phyloP scores from a whole-genome alignment of 2,797 vertebrate species.

The Eospalax fontanierii region DNA sequence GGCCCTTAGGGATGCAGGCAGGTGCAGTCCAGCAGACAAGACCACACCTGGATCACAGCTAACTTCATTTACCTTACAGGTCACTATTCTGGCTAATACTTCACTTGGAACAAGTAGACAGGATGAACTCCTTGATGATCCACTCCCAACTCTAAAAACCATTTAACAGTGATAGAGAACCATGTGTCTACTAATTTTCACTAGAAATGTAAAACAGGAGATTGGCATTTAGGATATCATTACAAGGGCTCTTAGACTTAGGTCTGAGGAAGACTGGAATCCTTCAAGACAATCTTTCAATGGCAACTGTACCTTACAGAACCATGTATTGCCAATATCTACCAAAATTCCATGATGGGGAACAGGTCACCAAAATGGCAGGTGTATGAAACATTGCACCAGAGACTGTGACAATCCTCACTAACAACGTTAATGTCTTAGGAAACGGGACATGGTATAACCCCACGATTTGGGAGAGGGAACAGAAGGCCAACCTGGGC shows the following conservation, averaged over 20 bases:
- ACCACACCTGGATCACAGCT: not conserved
- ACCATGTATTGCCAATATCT: too few relatives aligned
- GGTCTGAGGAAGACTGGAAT: not conserved
- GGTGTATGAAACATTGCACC: not conserved
- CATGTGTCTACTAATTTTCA: not conserved
- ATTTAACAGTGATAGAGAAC: not conserved
- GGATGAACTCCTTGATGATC: not conserved
- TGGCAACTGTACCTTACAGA: not conserved
- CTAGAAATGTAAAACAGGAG: not conserved
- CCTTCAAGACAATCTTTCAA: not conserved
- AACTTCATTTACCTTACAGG: not conserved
- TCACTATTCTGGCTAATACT: not conserved
- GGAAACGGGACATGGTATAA: not conserved
- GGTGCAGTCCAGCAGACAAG: not conserved
- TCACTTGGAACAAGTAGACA: not conserved
- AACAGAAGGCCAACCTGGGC: not conserved
- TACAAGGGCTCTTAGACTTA: not conserved
- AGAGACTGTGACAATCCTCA: not conserved
- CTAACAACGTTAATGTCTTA: not conserved
- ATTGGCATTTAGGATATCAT: not conserved
- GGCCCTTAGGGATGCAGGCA: not conserved
- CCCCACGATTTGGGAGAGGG: too few relatives aligned
- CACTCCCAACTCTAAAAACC: not conserved
- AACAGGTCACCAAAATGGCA: not conserved
- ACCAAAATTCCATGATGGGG: fast-evolving